phyloP scores from a whole-genome alignment of 2,113 vertebrate species.

The Rhineura floridana region DNA sequence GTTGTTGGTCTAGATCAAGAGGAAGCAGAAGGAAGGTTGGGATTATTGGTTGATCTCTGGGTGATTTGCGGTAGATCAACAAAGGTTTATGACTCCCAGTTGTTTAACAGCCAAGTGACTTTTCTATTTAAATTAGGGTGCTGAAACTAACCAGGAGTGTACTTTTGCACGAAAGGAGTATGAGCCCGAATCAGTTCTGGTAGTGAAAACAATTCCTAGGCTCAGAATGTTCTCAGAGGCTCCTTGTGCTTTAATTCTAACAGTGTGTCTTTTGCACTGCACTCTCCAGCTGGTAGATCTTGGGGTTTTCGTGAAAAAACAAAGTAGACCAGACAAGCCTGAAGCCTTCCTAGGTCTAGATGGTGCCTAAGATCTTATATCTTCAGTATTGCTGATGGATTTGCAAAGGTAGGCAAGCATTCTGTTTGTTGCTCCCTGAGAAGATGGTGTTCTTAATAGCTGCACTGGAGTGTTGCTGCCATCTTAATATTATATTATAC shows the following conservation, averaged over 20 bases:
- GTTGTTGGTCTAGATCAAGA: not conserved
- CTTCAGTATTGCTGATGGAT: not conserved
- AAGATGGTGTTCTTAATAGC: conserved; percentile 7
- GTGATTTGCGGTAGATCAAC: too few species aligned
- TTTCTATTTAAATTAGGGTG: too few species aligned
- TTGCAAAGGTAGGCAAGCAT: not conserved
- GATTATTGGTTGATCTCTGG: not conserved
- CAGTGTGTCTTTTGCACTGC: not conserved
- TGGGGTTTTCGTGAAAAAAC: not conserved
- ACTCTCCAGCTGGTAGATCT: not conserved
- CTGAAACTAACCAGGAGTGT: not conserved
- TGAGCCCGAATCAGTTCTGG: not conserved
- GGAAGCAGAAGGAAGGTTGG: not conserved
- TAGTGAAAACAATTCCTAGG: not conserved
- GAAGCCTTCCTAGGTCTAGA: not conserved
- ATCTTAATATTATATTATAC: conserved; percentile 36
- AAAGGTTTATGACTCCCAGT: too few species aligned
- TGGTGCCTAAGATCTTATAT: not conserved
- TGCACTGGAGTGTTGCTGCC: not conserved
- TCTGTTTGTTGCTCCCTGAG: not conserved
- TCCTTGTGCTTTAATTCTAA: not conserved
- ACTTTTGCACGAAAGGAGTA: not conserved
- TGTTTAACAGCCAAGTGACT: too few species aligned
- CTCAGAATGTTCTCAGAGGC: not conserved
- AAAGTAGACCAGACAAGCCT: not conserved